phyloP scores from a whole-genome alignment of 1,140 invertebrate genomes.

The Platyscapa corneri region DNA sequence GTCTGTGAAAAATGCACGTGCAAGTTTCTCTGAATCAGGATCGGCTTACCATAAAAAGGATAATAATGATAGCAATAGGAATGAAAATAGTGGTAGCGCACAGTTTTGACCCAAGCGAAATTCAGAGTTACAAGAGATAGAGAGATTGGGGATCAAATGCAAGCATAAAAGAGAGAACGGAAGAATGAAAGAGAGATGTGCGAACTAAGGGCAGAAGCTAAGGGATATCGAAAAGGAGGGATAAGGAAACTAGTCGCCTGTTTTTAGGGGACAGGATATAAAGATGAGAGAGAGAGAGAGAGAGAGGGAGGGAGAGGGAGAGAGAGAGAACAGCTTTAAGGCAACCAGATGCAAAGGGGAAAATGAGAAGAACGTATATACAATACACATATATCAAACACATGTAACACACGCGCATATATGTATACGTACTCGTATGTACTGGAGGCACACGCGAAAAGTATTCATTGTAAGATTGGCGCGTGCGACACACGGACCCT shows the following conservation, averaged over 20 bases:
- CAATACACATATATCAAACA: background rate
- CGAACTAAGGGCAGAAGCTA: conserved; percentile 21
- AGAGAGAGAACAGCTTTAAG: conserved; percentile 62
- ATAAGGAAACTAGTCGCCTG: conserved; percentile 37
- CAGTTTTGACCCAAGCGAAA: conserved; percentile 23
- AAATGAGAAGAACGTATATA: conserved; percentile 52
- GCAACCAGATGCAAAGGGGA: conserved; percentile 70
- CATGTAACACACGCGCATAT: background rate
- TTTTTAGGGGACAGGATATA: conserved; percentile 53
- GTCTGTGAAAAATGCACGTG: conserved; percentile 31
- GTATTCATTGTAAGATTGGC: conserved; percentile 74
- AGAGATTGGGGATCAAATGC: conserved; percentile 18
- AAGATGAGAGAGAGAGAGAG: conserved; percentile 52
- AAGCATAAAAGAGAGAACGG: conserved; percentile 37
- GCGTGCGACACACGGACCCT: conserved; percentile 71
- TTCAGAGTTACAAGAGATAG: conserved; percentile 5
- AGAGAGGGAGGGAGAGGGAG: conserved; percentile 54
- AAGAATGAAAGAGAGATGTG: conserved; percentile 31
- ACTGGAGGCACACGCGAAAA: conserved; percentile 66
- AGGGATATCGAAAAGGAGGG: conserved; percentile 9
- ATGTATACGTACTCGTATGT: background rate
- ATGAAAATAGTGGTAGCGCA: conserved; percentile 14
- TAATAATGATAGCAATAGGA: conserved; percentile 30
- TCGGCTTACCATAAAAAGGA: background rate
- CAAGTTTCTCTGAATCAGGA: background rate